A percentile compares a stretch with the other conserved stretches of the same genome.
phyloP scores from a whole-genome alignment of 2,797 vertebrate species.

The Gymnoscopelus braueri region DNA sequence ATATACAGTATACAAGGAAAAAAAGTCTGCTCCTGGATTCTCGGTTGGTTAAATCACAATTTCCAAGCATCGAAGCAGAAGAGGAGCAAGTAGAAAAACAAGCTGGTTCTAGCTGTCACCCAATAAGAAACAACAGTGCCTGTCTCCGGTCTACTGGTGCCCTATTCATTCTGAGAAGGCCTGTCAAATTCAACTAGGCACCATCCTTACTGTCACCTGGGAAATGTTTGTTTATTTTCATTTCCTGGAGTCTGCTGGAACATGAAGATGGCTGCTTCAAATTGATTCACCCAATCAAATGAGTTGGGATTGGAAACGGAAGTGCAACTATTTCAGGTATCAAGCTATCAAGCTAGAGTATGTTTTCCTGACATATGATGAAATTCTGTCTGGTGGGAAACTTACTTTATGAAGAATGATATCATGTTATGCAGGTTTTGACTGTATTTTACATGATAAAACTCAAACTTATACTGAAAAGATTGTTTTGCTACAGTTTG shows the following conservation, averaged over 20 bases:
- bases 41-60: conserved; percentile 48
- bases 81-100: conserved; percentile 40
- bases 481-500: background rate
- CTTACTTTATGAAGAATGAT: conserved; percentile 1
- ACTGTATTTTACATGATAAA: background rate
- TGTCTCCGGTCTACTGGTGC: conserved; percentile 68
- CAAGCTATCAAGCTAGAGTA: conserved; percentile 12
- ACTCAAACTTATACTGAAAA: no score
- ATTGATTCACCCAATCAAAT: conserved; percentile 62
- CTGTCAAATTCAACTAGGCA: conserved; percentile 49
- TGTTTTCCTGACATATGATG: background rate
- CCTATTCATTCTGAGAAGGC: conserved; percentile 68
- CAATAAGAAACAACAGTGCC: conserved; percentile 61
- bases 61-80: conserved; percentile 24
- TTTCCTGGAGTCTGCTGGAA: conserved; percentile 57
- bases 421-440: conserved; percentile 4
- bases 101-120: conserved; percentile 66
- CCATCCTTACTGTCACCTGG: conserved; percentile 73
- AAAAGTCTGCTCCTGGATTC: conserved; percentile 2
- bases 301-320: conserved; percentile 31
- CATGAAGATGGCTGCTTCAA: conserved; percentile 66
- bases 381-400: background rate
- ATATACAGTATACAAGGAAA: no score
- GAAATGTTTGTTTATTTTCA: conserved; percentile 80
- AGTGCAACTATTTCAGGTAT: conserved; percentile 31